Percentiles rank a stretch among this genome's conserved stretches.
phyloP scores from a whole-genome alignment of 2,113 vertebrate genomes.

The Phylloscopus trochiloides region DNA sequence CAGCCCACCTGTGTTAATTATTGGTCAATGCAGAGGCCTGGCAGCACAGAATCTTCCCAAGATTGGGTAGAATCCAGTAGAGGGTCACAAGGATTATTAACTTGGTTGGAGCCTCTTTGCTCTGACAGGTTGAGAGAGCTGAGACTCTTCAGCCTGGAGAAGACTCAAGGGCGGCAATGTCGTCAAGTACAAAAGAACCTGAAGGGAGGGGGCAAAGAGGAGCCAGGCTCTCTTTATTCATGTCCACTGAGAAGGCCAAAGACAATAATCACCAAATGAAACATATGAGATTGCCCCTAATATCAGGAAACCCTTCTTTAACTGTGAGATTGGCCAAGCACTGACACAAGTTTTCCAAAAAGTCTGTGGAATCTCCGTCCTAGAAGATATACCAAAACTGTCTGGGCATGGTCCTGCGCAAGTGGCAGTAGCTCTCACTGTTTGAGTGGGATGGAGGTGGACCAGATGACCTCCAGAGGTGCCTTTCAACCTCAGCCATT shows the following conservation, averaged over 20 bases:
- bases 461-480: background rate
- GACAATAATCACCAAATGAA: background rate
- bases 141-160: background rate
- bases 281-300: background rate
- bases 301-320: background rate
- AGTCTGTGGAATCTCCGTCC: fast-evolving
- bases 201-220: background rate
- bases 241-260: background rate
- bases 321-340: background rate
- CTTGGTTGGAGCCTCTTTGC: background rate
- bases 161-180: background rate
- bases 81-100: background rate
- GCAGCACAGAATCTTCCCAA: background rate
- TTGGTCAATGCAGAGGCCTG: background rate
- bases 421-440: background rate
- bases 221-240: background rate
- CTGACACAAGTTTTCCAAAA: background rate
- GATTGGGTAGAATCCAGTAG: background rate
- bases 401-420: background rate
- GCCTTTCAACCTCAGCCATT: background rate
- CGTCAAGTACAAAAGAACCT: background rate
- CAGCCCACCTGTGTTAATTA: background rate
- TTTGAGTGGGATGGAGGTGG: background rate
- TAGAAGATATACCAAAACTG: background rate
- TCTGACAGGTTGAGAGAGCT: background rate